Base-by-base conservation (phyloP, 2,888 invertebrate genomes). In the Azorinus chamasolen region DNA sequence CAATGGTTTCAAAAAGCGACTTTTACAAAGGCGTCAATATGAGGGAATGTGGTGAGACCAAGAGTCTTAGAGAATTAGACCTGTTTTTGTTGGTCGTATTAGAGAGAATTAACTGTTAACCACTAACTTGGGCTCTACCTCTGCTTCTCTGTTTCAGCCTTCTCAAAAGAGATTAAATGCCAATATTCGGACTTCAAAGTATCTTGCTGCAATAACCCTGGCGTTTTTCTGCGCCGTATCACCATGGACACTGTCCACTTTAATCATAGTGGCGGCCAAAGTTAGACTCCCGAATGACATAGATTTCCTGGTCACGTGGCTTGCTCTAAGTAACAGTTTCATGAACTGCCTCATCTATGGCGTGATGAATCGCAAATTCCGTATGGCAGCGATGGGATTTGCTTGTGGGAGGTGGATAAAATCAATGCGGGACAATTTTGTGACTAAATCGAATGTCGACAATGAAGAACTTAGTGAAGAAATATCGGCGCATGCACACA, bases 141-240 rank as follows among this genome's bases (percentile, higher is more conserved):
- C 10, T 32, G 5, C 10, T 32, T 32, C 32, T 6, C 10, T 32
- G 4, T 32, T 32, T 32, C 32, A 32, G 32, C 32, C 10, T 32
- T 32, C 32, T 32, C 32, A 32, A 32, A 54, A 62, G 27, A 63
- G 71, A 68, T 59, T 72, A 0, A 75, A 64, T 45, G 72, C 75
- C 16, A 79, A 79, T 48, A 79, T 79, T 12, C 54, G 79, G 22
- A 81, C 81, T 25, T 71, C 81, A 12, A 81, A 81, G 50, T 81
- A 77, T 27, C 61, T 81, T 3, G 84, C 83, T 8, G 79, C 84
- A 39, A 83, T 81, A 22, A 84, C 84, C 0, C 59, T 81, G 10
- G 84, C 81, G 0, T 79, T 84, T 39, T 77, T 81, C 43, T 18
- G 70, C 6, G 77, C 81, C 10, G 69, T 81, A 5, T 66, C 81